Evolutionary conservation across 1,140 invertebrate genomes (phyloP).

Genomic region (Sycobia sp.): DNA sequence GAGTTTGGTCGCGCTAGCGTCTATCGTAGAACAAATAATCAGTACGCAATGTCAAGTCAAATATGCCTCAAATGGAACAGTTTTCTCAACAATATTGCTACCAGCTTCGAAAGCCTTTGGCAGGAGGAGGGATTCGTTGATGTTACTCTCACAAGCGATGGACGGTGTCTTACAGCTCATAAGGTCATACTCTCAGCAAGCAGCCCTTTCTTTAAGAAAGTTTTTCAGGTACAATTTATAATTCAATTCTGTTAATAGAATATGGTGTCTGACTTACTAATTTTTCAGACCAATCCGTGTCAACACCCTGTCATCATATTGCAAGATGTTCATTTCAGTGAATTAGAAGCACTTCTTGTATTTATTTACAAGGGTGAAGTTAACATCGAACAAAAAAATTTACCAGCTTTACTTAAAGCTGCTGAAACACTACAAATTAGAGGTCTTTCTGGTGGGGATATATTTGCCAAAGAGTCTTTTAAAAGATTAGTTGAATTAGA

Average conservation of each 20-base stretch:
- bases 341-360: conserved; percentile 66
- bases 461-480: conserved; percentile 54
- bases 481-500: conserved; percentile 49
- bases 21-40: too few species aligned
- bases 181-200: conserved; percentile 76
- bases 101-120: conserved; percentile 68
- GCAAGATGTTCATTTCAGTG: conserved; percentile 68
- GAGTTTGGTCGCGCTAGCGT: too few species aligned
- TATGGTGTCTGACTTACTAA: conserved; percentile 40
- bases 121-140: conserved; percentile 72
- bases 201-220: conserved; percentile 72
- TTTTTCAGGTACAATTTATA: conserved; percentile 65
- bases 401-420: conserved; percentile 67
- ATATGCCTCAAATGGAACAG: conserved; percentile 74
- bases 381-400: conserved; percentile 70
- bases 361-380: conserved; percentile 75
- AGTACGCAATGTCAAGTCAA: conserved; percentile 56
- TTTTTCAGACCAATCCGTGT: conserved; percentile 67
- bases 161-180: conserved; percentile 71
- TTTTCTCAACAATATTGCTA: conserved; percentile 68
- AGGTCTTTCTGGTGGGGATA: conserved; percentile 64
- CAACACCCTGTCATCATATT: conserved; percentile 73
- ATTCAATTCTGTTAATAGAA: conserved; percentile 5
- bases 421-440: conserved; percentile 70
- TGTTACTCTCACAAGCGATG: conserved; percentile 73